Conservation (phyloP, 2,888 invertebrate genomes). For the Camponotus fellah region DNA sequence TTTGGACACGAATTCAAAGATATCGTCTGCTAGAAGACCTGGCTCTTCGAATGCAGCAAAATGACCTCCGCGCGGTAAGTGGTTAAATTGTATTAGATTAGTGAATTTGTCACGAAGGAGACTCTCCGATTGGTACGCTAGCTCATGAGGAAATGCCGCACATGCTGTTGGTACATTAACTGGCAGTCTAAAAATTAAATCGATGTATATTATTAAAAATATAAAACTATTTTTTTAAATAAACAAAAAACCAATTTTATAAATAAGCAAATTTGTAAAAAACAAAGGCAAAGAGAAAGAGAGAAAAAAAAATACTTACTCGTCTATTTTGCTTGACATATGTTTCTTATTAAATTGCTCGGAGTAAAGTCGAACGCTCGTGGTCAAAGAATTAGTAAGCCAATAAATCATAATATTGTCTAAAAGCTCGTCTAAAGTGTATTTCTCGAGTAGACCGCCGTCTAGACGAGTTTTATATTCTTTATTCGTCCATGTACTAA, state of each 20-base stretch:
- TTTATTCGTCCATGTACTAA: constrained; percentile 91
- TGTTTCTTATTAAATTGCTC: constrained; percentile 87
- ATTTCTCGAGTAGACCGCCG: constrained; percentile 90
- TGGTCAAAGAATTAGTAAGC: constrained; percentile 91
- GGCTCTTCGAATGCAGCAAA: constrained; percentile 95
- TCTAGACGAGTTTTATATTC: constrained; percentile 87
- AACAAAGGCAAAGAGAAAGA: not conserved
- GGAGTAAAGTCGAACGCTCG: constrained; percentile 92
- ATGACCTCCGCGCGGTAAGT: constrained; percentile 92
- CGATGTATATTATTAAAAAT: constrained; percentile 37
- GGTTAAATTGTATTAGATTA: constrained; percentile 90
- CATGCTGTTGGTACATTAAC: constrained; percentile 91
- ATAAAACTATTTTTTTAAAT: not conserved
- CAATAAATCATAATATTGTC: constrained; percentile 95
- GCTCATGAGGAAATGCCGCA: constrained; percentile 91
- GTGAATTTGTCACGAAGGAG: constrained; percentile 88
- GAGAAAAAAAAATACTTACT: constrained; percentile 83
- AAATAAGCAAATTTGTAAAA: not conserved
- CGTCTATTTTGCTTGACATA: constrained; percentile 79
- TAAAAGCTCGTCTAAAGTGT: constrained; percentile 90
- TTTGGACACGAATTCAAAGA: constrained; percentile 88
- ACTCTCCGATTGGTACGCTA: constrained; percentile 88
- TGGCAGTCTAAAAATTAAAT: constrained; percentile 88
- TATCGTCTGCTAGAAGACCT: constrained; percentile 90
- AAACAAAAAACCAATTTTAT: not conserved